Percentiles rank a stretch among this genome's conserved stretches.
These are phyloP conservation scores for Diuraphis noxia DNA, from an alignment of 1,140 invertebrate species.

Conservation along the genomic window DNA sequence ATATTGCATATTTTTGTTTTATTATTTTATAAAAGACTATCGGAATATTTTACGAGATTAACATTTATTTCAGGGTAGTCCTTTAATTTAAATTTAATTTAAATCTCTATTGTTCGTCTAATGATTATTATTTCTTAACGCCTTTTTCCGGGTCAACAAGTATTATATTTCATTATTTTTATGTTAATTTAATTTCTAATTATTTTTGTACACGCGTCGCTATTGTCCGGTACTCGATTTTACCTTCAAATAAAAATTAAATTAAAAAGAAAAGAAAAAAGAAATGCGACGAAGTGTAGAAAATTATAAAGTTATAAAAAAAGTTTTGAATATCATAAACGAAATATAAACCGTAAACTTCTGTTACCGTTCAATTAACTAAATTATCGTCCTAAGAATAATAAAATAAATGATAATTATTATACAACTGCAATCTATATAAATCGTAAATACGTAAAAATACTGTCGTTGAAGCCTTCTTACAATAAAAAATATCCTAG, in stretches of 20 bases:
- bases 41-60: neutral
- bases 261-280: neutral
- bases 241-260: neutral
- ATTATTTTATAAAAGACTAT: neutral
- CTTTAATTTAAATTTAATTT: slow-evolving; percentile 12
- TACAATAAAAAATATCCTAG: neutral
- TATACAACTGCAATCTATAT: neutral
- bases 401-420: neutral
- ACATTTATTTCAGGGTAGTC: neutral
- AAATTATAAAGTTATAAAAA: neutral
- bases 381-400: neutral
- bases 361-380: neutral
- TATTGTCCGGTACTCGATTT: neutral
- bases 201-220: neutral
- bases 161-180: slow-evolving; percentile 15
- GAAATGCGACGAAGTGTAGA: neutral
- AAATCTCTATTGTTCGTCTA: slow-evolving; percentile 4
- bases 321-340: neutral
- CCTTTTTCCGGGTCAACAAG: neutral
- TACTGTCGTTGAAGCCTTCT: neutral
- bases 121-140: neutral
- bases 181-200: slow-evolving; percentile 34
- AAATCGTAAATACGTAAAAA: neutral
- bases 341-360: neutral
- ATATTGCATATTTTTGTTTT: neutral